Base-by-base conservation (phyloP, 2,888 invertebrate species). In the Brachypalpus laphriformis region DNA sequence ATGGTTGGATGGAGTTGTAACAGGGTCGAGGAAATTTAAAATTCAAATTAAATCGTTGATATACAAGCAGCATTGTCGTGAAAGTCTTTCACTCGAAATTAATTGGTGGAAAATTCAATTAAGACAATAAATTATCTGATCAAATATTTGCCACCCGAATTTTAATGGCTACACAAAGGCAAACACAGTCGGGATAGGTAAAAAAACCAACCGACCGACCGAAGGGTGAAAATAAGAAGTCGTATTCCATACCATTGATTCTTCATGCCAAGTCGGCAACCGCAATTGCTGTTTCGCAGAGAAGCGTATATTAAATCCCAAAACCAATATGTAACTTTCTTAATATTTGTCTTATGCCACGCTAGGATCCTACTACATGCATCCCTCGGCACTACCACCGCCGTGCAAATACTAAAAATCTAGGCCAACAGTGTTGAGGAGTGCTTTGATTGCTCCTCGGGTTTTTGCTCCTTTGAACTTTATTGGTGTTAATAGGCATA, bases 401-500 rank as follows among this genome's bases (percentile, higher is more conserved):
- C 20, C 72, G 45, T 56, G 68, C 56, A 78, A 70, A 74, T 20
- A 63, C 49, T n/a, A n/a, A 28, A 63, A 85, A 85, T 83, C 45
- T 85, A 70, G 80, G 80, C 70, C 80, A 85, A 57, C 78, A 70
- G 70, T n/a, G n/a, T 71, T 80, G 76, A 76, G 65, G 54, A 85
- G 80, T 68, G 78, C 61, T 85, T 80, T 85, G 80, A 85, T 80
- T 85, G 83, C 83, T 80, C 59, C 83, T 80, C 65, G 65, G n/a
- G 72, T 22, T 80, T 78, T 85, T 85, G 83, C 83, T 85, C 80
- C 80, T 85, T 85, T 80, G 83, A 80, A 85, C 83, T 85, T 80
- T 85, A 71, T 80, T 80, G 83, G 83, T 85, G 83, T 85, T 85
- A 85, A 85, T 85, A 85, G 80, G 83, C 83, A 85, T 63, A 85